Conservation (phyloP, 2,797 vertebrate genomes). For the Linurgus olivaceus region DNA sequence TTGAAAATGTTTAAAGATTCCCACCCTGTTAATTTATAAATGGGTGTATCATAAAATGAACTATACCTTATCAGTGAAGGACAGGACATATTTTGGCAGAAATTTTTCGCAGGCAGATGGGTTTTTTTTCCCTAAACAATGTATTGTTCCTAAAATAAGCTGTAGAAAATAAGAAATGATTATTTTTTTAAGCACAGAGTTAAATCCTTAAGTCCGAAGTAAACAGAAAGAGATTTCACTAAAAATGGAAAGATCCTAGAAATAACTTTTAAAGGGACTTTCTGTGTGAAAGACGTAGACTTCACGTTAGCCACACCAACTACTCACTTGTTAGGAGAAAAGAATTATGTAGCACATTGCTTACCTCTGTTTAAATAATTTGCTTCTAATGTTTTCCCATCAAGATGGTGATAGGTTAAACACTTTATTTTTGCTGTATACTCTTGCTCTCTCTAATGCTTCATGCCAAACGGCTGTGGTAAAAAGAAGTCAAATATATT, state of each 20-base stretch:
- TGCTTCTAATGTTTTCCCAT: conserved; percentile 21
- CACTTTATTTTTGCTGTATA: conserved; percentile 32
- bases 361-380: conserved; percentile 37
- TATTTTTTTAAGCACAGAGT: background rate
- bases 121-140: background rate
- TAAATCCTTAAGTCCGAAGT: background rate
- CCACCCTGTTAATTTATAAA: background rate
- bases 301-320: background rate
- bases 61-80: background rate
- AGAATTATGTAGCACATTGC: background rate
- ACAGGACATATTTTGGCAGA: background rate
- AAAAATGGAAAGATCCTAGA: background rate
- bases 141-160: background rate
- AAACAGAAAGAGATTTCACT: background rate
- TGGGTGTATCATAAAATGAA: background rate
- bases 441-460: background rate
- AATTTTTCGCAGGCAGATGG: background rate
- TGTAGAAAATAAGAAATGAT: background rate
- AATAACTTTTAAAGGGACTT: background rate
- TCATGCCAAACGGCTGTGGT: conserved; percentile 51
- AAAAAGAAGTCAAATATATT: conserved; percentile 39
- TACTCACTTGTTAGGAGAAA: background rate
- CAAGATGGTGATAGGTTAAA: conserved; percentile 18
- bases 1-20: background rate
- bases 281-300: background rate